Evolutionary conservation across 1,140 invertebrate species (phyloP).

Genomic region (Rhopalosiphum maidis): DNA sequence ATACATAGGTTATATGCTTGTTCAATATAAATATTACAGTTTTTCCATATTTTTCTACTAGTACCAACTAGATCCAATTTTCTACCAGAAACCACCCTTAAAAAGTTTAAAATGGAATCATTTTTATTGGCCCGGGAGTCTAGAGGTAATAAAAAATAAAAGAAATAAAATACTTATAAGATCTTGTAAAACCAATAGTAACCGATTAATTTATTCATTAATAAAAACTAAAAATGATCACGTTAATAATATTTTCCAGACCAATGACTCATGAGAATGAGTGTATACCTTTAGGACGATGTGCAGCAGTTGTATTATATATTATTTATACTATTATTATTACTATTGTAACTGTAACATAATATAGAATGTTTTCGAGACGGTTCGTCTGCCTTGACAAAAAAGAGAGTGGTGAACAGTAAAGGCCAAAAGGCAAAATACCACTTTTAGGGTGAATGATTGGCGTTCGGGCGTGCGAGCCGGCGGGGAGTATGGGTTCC

Average conservation of each 20-base stretch:
- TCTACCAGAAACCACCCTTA: not conserved
- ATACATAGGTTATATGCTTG: no score
- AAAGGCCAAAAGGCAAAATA: not conserved
- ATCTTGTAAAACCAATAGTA: no score
- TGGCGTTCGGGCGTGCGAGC: not conserved
- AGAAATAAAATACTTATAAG: no score
- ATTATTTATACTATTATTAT: not conserved
- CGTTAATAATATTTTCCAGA: not conserved
- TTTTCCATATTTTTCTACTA: not conserved
- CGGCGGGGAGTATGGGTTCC: not conserved
- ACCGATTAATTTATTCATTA: no score
- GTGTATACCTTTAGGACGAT: not conserved
- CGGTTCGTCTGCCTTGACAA: not conserved
- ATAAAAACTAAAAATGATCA: not conserved
- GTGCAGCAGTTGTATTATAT: not conserved
- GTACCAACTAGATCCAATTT: not conserved
- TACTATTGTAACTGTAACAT: not conserved
- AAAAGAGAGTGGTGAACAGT: not conserved
- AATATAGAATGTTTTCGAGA: not conserved
- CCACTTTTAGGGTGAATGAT: not conserved
- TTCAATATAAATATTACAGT: not conserved
- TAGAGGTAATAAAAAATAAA: not conserved
- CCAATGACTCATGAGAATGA: not conserved
- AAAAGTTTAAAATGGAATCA: not conserved
- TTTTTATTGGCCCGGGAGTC: not conserved